These are phyloP conservation scores for Drosophila littoralis DNA, from an alignment of 1,140 invertebrate species.

Conservation along the genomic window DNA sequence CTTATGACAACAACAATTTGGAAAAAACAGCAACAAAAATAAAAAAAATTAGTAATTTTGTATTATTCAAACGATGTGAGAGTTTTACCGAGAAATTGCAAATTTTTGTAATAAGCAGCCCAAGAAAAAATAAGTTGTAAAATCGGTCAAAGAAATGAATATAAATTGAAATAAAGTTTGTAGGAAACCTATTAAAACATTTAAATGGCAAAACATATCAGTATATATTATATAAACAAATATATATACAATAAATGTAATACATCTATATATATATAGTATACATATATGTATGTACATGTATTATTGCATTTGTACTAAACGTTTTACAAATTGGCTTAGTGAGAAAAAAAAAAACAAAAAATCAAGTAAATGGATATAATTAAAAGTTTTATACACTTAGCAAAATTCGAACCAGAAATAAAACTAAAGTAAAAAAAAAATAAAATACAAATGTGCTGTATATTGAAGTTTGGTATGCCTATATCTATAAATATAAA, in stretches of 20 bases:
- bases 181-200: conserved; percentile 63
- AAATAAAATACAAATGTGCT: conserved; percentile 50
- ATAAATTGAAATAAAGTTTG: conserved; percentile 28
- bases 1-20: conserved; percentile 57
- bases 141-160: conserved; percentile 26
- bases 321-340: conserved; percentile 82
- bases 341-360: conserved; percentile 46
- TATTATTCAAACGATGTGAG: conserved; percentile 42
- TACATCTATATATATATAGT: conserved; percentile 48
- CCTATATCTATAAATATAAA: conserved; percentile 80
- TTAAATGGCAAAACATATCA: conserved; percentile 82
- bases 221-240: conserved; percentile 70
- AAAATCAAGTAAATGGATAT: conserved; percentile 33
- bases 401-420: conserved; percentile 75
- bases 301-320: conserved; percentile 81
- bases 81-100: conserved; percentile 45
- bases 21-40: conserved; percentile 10
- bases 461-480: conserved; percentile 77
- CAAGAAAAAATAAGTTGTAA: conserved; percentile 11
- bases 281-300: conserved; percentile 57
- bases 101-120: conserved; percentile 56
- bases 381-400: conserved; percentile 78
- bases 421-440: conserved; percentile 22
- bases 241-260: conserved; percentile 53
- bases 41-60: conserved; percentile 22